These are phyloP conservation scores for Salvelinus namaycush DNA, from an alignment of 2,113 vertebrate genomes.

Conservation along the genomic window DNA sequence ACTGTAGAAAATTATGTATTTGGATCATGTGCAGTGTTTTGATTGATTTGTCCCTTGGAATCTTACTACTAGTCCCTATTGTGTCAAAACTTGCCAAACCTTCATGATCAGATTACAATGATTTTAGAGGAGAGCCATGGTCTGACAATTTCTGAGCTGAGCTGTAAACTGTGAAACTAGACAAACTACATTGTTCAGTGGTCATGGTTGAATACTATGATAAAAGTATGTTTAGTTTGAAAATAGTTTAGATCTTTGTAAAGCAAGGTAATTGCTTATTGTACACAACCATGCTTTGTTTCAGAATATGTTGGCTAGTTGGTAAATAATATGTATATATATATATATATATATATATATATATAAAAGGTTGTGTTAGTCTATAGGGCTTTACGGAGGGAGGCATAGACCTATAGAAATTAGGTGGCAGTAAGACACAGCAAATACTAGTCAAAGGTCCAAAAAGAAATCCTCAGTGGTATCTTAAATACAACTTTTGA, in stretches of 20 bases:
- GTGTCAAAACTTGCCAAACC: constrained; percentile 45
- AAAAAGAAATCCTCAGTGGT: constrained; percentile 23
- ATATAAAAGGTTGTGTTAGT: no score
- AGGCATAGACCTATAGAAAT: background rate
- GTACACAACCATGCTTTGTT: no score
- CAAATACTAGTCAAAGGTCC: constrained; percentile 41
- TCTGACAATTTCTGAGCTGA: constrained; percentile 7
- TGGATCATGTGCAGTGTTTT: constrained; percentile 25
- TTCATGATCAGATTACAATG: constrained; percentile 42
- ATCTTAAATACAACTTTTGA: constrained; percentile 32
- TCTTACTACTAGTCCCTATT: constrained; percentile 24
- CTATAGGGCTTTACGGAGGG: background rate
- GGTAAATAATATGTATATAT: no score
- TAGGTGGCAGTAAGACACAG: constrained; percentile 60
- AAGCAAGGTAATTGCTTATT: no score
- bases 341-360: no score
- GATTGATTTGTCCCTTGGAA: constrained; percentile 31
- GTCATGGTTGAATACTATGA: no score
- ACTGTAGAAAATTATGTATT: constrained; percentile 11
- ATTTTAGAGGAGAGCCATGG: constrained; percentile 24
- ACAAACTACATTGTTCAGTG: no score
- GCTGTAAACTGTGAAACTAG: background rate
- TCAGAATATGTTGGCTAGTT: no score
- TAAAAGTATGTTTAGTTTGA: no score
- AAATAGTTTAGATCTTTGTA: no score